These are phyloP conservation scores for Bubo bubo DNA, from an alignment of 2,113 vertebrate species.

Conservation along the genomic window DNA sequence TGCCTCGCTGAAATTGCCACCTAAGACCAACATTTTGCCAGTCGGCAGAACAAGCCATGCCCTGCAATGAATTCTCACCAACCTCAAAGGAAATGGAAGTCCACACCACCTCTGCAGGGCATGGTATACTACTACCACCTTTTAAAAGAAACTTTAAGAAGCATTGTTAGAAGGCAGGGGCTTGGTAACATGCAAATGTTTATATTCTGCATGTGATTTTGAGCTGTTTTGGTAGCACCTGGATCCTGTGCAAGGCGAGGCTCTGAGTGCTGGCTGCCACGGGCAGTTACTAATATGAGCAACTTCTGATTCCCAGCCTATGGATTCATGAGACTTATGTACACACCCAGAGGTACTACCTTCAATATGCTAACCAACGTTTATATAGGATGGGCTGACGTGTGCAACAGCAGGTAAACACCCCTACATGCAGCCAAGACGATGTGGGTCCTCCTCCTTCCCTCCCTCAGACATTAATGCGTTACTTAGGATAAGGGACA, in stretches of 20 bases:
- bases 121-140: fast-evolving
- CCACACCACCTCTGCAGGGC: fast-evolving
- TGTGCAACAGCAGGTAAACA: neutral
- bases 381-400: fast-evolving
- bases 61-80: fast-evolving
- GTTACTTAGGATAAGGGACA: too few species aligned
- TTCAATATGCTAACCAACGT: fast-evolving
- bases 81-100: fast-evolving
- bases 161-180: neutral
- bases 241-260: neutral
- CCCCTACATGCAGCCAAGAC: neutral
- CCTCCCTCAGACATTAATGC: fast-evolving
- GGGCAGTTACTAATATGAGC: neutral
- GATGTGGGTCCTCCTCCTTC: neutral
- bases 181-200: fast-evolving
- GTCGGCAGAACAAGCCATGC: fast-evolving
- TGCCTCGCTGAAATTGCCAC: neutral
- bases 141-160: neutral
- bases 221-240: neutral
- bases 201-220: fast-evolving
- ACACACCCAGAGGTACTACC: neutral
- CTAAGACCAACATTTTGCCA: fast-evolving
- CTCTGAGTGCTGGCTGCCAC: neutral
- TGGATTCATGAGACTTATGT: fast-evolving
- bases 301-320: neutral